Evolutionary conservation across 2,888 invertebrate genomes (phyloP).

Genomic region (Perizoma affinitatum): DNA sequence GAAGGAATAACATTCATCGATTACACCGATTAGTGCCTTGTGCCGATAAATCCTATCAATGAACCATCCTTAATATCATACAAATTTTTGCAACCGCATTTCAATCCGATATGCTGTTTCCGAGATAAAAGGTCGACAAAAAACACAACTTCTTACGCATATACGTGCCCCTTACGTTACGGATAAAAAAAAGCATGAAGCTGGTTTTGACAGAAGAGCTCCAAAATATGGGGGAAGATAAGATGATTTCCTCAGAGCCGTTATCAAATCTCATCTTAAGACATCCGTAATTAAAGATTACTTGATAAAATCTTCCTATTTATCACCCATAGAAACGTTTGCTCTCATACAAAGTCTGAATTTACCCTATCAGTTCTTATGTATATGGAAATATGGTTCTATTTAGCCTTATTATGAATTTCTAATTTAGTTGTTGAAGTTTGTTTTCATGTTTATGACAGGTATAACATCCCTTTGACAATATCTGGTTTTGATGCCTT

Average conservation of each 20-base stretch:
- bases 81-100: no score
- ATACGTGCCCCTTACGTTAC: no score
- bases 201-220: no score
- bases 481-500: constrained; percentile 68
- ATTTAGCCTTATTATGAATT: constrained; percentile 30
- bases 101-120: no score
- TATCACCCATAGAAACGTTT: constrained; percentile 21
- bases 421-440: constrained; percentile 12
- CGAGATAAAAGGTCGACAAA: no score
- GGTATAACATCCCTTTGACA: constrained; percentile 61
- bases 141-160: no score
- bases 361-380: constrained; percentile 10
- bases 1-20: no score
- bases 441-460: constrained; percentile 55
- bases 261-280: constrained; percentile 21
- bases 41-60: no score
- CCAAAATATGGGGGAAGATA: no score
- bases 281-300: constrained; percentile 49
- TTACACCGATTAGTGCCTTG: no score
- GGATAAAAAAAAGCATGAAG: no score
- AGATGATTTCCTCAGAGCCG: neutral
- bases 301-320: constrained; percentile 49
- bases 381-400: constrained; percentile 33
- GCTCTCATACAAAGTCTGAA: neutral
- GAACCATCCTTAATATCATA: no score